Evolutionary conservation across 2,113 vertebrate species (phyloP), one percentile per base, ranked within the genome.

Genomic region (Dunckerocampus dactyliophorus): DNA sequence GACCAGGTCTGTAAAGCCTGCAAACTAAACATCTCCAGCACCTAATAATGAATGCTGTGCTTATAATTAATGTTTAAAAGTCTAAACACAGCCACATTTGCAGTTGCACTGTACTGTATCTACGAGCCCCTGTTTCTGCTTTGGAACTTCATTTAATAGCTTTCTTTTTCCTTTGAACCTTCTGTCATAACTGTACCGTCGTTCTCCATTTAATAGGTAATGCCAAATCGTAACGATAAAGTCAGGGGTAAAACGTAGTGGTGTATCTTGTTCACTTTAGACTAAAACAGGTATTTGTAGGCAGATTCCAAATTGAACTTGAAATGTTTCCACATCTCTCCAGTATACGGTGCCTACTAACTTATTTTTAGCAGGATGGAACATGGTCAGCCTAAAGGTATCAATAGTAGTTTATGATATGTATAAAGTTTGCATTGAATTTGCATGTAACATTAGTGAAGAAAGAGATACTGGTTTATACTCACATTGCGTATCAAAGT

Each of bases 1-100:
- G 89, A 89, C 77, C 88, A 94, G 90, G 88, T 91, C 73, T 80
- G 71, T 64, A 58, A 17, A 46, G 39, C 43, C 47, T 46, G 22
- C 47, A 70, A 72, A 50, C 24, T 47, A 47, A 76, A 81, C 67
- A 72, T 42, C 24, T 55, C 42, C 68, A 63, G 47, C 8, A 37
- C 53, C 20, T 52, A 4, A 53, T 8, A 59, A 56, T 56, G 22
- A 65, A 61, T 69, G 42, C n/a, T 37, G 10, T 34, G 19, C 55
- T 48, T 24, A 47, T 1, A 43, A 55, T 56, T 48, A 9, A 16
- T 24, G 19, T 67, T 55, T 48, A 28, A 46, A 46, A 13, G 13
- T 60, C 8, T 39, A 37, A 62, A 39, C 39, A 43, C 4, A 12
- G 39, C 13, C 39, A 43, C 39, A 13, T 43, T 43, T 13, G 31